Base-by-base conservation (phyloP, 2,797 vertebrate genomes). In the Aratinga solstitialis region DNA sequence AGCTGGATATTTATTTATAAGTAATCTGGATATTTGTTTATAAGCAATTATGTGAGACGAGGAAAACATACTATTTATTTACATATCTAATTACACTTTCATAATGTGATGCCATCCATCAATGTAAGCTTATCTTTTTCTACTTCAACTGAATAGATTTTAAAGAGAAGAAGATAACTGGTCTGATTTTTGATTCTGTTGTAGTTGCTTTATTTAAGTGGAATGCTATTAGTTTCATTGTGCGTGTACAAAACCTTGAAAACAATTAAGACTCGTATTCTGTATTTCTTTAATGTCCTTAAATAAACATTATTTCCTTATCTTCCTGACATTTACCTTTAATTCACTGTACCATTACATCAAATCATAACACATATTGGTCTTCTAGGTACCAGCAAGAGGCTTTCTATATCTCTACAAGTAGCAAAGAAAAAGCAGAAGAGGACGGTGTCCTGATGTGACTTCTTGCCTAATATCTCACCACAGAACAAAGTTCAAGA, bases 1-100 rank as follows among this genome's bases (percentile, higher is more conserved):
- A 54, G 78, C 42, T 81, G 34, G 13, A 27, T 87, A 67, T 80
- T 87, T 87, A 48, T 76, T 89, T 80, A 36, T 34, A 65, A 38
- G 24, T 58, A 95, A 90, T 88, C 66, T 56, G 76, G 68, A 56
- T 88, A 77, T 91, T 93, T 61, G 18, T 89, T 91, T 83, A 36
- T 54, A 69, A 94, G 36, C 40, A 85, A 74, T 48, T 61, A 40
- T 67, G 32, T 42, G 77, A 89, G 48, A 83, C 27, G 59, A 61
- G 22, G 48, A 78, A 18, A 94, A 61, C 30, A 67, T 30, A 63
- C 6, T 79, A 30, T 87, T 89, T 83, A 42, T 89, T 58, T 78
- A 50, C 7, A 11, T 82, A 59, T 53, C 16, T 91, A 86, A 93
- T 89, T 73, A 67, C 59, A 14, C 56, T 92, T 91, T 81, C 38